phyloP scores from a whole-genome alignment of 2,888 invertebrate species.

The Volucella inflata region DNA sequence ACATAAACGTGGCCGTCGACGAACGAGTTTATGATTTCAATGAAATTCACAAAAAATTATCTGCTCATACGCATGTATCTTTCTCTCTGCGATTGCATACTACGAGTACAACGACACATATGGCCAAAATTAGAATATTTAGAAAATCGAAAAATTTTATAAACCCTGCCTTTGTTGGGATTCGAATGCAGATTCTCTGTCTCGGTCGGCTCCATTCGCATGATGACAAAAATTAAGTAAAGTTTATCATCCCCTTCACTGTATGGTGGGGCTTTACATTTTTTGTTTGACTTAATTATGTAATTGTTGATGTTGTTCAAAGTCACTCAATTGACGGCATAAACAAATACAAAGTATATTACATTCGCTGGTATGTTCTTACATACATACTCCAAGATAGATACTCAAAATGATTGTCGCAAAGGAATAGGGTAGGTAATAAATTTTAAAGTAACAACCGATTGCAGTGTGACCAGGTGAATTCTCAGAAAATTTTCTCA shows the following conservation, averaged over 20 bases:
- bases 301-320: conserved; percentile 68
- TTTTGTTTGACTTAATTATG: conserved; percentile 60
- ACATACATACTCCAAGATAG: not conserved
- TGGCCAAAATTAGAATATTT: conserved; percentile 61
- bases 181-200: conserved; percentile 7
- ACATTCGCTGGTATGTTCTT: not conserved
- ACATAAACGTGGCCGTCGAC: conserved; percentile 10
- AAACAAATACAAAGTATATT: conserved; percentile 11
- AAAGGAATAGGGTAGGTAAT: no score
- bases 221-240: not conserved
- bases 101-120: not conserved
- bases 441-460: no score
- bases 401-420: not conserved
- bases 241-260: not conserved
- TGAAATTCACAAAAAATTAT: conserved; percentile 42
- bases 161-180: conserved; percentile 5
- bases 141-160: conserved; percentile 42
- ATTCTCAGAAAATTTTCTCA: no score
- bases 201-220: conserved; percentile 2
- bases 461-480: no score
- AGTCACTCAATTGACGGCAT: conserved; percentile 67
- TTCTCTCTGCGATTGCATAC: not conserved
- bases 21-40: conserved; percentile 43
- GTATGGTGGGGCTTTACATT: not conserved
- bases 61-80: not conserved